These are phyloP conservation scores for Ennomos erosarius DNA, from an alignment of 2,888 invertebrate genomes.

Conservation along the genomic window DNA sequence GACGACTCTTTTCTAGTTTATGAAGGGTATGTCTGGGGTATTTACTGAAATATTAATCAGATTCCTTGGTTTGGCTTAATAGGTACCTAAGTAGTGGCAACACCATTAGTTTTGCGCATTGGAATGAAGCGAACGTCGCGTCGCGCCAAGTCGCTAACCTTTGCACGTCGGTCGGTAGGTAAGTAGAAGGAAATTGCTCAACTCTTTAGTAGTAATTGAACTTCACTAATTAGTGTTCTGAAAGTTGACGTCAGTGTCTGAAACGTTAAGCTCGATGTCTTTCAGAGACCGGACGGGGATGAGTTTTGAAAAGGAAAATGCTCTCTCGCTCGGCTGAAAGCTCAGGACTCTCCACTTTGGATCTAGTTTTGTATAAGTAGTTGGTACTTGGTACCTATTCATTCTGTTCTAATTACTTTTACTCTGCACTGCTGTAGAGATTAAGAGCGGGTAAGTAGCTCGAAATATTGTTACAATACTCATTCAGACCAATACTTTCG, in stretches of 20 bases:
- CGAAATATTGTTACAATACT: too few relatives aligned
- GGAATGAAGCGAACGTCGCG: not conserved
- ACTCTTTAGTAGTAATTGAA: slow-evolving; percentile 38
- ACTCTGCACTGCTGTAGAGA: too few relatives aligned
- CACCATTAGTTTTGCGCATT: not conserved
- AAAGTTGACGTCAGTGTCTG: slow-evolving; percentile 20
- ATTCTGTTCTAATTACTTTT: too few relatives aligned
- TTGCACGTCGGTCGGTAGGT: slow-evolving; percentile 24
- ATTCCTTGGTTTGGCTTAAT: too few relatives aligned
- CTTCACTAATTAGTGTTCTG: slow-evolving; percentile 37
- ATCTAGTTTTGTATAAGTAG: not conserved
- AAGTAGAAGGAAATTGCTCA: slow-evolving; percentile 32
- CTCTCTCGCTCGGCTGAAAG: not conserved
- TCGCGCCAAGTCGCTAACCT: slow-evolving; percentile 25
- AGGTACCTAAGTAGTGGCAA: not conserved
- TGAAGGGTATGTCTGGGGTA: too few relatives aligned
- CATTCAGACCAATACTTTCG: too few relatives aligned
- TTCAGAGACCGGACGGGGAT: slow-evolving; percentile 6
- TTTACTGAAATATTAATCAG: too few relatives aligned
- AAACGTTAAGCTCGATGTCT: slow-evolving; percentile 20
- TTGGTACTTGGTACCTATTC: too few relatives aligned
- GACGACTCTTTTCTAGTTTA: too few relatives aligned
- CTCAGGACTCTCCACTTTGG: not conserved
- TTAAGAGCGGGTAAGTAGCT: too few relatives aligned
- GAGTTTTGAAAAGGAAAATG: slow-evolving; percentile 11